Evolutionary conservation across 2,888 invertebrate species (phyloP).

Genomic region (Phlogophora meticulosa): DNA sequence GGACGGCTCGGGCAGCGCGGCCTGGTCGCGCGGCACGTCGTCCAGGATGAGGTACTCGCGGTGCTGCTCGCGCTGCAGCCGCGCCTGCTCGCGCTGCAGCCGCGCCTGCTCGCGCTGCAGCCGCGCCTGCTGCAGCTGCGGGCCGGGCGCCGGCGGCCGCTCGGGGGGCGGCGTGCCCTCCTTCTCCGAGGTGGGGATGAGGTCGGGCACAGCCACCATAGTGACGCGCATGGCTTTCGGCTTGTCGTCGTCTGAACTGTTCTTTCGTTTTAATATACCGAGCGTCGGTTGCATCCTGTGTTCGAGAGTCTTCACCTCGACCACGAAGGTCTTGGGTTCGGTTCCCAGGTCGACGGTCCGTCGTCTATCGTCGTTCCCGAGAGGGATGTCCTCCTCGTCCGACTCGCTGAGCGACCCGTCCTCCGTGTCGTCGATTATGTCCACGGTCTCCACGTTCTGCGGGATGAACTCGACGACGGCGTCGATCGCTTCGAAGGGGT

Average conservation of each 20-base stretch:
- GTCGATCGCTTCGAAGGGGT: conserved; percentile 89
- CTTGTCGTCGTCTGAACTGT: conserved; percentile 68
- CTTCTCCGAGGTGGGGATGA: conserved; percentile 71
- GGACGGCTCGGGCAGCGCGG: conserved; percentile 82
- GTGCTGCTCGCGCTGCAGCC: conserved; percentile 70
- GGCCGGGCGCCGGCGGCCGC: conserved; percentile 62
- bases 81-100: conserved; percentile 55
- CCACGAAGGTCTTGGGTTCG: conserved; percentile 84
- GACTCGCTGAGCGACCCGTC: conserved; percentile 73
- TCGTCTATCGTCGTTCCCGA: conserved; percentile 50
- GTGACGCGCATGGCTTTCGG: conserved; percentile 69
- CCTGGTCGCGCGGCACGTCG: conserved; percentile 78
- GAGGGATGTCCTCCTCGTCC: conserved; percentile 70
- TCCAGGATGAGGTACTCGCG: conserved; percentile 81
- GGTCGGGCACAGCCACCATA: conserved; percentile 72
- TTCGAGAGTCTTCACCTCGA: conserved; percentile 82
- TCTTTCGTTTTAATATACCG: conserved; percentile 79
- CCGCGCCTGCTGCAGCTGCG: conserved; percentile 68
- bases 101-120: conserved; percentile 64
- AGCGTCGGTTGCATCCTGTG: conserved; percentile 83
- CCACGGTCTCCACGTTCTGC: conserved; percentile 90
- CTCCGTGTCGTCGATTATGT: conserved; percentile 90
- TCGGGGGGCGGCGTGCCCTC: conserved; percentile 70
- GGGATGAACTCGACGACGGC: conserved; percentile 90
- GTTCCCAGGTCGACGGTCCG: conserved; percentile 75